phyloP scores from a whole-genome alignment of 1,140 invertebrate genomes.

The Wiebesia pumilae region DNA sequence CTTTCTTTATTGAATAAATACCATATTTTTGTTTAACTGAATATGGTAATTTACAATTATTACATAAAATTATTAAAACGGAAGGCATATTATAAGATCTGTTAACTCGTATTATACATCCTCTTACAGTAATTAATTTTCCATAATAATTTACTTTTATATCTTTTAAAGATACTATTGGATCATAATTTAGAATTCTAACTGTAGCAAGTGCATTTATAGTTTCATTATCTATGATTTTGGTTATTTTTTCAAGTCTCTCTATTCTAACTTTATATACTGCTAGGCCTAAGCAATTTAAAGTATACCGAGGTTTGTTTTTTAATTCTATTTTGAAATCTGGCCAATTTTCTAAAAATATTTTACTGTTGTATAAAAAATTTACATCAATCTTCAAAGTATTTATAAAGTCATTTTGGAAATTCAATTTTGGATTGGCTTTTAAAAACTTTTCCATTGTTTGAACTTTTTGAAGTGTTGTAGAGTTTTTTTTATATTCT shows the following conservation, averaged over 20 bases:
- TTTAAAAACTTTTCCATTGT: conserved; percentile 76
- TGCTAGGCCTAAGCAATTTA: conserved; percentile 82
- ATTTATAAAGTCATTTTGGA: conserved; percentile 77
- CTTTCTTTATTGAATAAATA: conserved; percentile 66
- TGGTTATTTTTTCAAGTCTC: conserved; percentile 39
- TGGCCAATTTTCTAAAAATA: conserved; percentile 78
- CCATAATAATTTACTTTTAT: conserved; percentile 88
- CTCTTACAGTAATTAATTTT: conserved; percentile 88
- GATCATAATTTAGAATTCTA: conserved; percentile 83
- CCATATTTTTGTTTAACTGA: conserved; percentile 66
- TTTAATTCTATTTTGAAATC: conserved; percentile 80
- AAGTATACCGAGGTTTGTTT: conserved; percentile 79
- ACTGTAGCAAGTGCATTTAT: conserved; percentile 75
- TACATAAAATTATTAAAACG: conserved; percentile 86
- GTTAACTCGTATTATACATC: conserved; percentile 90
- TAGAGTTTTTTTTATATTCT: conserved; percentile 74
- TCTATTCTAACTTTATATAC: conserved; percentile 80
- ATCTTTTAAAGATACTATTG: conserved; percentile 81
- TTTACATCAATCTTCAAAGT: conserved; percentile 81
- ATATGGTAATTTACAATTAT: conserved; percentile 63
- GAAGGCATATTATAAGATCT: conserved; percentile 84
- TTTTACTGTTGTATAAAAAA: conserved; percentile 77
- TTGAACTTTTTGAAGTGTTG: conserved; percentile 74
- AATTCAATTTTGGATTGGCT: conserved; percentile 71
- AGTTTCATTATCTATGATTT: conserved; percentile 42